Evolutionary conservation across 2,888 invertebrate species (phyloP).

Genomic region (Amiota minor): DNA sequence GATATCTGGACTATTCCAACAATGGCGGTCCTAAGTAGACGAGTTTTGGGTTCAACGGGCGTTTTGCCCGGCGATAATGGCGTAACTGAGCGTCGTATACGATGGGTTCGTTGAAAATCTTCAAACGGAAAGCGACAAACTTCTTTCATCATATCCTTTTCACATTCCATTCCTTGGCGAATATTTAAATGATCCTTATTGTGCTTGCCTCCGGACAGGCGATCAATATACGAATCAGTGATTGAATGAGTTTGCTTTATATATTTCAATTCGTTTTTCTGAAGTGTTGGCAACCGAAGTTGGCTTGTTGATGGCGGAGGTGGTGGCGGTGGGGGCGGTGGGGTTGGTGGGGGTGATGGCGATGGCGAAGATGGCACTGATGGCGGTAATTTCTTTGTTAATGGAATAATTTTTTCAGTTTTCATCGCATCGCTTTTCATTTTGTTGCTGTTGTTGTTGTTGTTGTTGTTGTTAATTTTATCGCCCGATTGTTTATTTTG

Average conservation of each 20-base stretch:
- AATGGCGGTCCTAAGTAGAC: constrained; percentile 57
- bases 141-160: too few relatives aligned
- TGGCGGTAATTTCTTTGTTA: neutral
- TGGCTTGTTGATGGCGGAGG: neutral
- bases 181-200: too few relatives aligned
- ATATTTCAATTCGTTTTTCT: too few relatives aligned
- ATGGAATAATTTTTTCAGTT: too few relatives aligned
- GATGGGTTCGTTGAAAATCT: constrained; percentile 31
- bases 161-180: too few relatives aligned
- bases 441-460: constrained; percentile 4
- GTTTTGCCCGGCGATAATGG: constrained; percentile 41
- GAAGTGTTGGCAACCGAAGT: neutral
- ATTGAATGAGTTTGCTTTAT: too few relatives aligned
- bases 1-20: constrained; percentile 62
- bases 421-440: neutral
- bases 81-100: constrained; percentile 39
- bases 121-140: too few relatives aligned
- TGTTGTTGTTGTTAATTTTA: too few relatives aligned
- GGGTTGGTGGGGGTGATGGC: neutral
- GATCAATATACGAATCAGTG: neutral
- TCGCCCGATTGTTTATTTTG: neutral
- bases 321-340: constrained; percentile 26
- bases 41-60: constrained; percentile 46
- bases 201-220: too few relatives aligned
- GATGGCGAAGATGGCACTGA: neutral